Evolutionary conservation across 1,140 invertebrate genomes (phyloP).

Genomic region (Wasmannia auropunctata): DNA sequence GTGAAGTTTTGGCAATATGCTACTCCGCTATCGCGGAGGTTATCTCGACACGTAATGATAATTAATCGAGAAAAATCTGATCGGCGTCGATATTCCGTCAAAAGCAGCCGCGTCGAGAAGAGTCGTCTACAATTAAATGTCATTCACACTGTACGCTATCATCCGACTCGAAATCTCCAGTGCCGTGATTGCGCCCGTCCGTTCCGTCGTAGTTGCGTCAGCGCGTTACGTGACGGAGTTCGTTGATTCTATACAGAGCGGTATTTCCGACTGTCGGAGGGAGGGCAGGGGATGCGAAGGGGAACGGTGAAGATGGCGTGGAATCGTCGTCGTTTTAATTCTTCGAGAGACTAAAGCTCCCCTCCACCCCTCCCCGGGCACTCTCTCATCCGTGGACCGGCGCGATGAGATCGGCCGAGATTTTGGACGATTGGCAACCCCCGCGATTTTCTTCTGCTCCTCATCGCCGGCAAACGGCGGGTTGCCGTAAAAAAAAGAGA

Average conservation of each 20-base stretch:
- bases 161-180: constrained; percentile 44
- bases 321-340: constrained; percentile 60
- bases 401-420: constrained; percentile 47
- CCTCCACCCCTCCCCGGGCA: too few relatives aligned
- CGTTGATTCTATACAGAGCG: constrained; percentile 44
- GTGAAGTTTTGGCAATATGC: background rate
- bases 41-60: background rate
- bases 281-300: background rate
- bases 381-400: background rate
- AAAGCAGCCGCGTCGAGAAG: constrained; percentile 14
- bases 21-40: background rate
- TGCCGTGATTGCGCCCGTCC: constrained; percentile 32
- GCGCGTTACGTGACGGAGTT: constrained; percentile 66
- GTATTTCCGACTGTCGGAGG: background rate
- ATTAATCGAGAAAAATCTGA: constrained; percentile 10
- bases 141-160: background rate
- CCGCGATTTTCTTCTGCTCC: background rate
- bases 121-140: constrained; percentile 6
- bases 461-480: constrained; percentile 31
- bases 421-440: constrained; percentile 62
- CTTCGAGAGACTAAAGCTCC: constrained; percentile 58
- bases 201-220: constrained; percentile 59
- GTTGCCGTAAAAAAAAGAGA: constrained; percentile 42
- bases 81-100: constrained; percentile 6
- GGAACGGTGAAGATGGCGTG: background rate